Evolutionary conservation across 2,888 invertebrate genomes (phyloP).

Genomic region (Piscicola geometra): DNA sequence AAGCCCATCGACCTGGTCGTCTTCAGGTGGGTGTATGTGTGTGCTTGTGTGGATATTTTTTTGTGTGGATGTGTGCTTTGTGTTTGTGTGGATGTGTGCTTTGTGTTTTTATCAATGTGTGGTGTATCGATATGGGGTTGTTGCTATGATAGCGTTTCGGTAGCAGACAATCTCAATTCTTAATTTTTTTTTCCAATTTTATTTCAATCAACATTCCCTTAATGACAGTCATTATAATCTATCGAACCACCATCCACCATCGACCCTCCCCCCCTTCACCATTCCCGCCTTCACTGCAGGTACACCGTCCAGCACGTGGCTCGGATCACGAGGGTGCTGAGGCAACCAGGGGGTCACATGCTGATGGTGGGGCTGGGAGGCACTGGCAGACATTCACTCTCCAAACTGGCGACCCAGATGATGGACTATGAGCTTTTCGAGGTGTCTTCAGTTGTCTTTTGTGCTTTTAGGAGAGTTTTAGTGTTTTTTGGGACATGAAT

Average conservation of each 20-base stretch:
- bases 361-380: conserved; percentile 86
- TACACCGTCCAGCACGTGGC: conserved; percentile 60
- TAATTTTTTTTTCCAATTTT: too few relatives aligned
- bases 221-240: too few relatives aligned
- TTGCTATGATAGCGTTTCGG: too few relatives aligned
- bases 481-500: neutral
- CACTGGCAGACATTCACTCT: conserved; percentile 84
- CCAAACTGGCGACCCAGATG: conserved; percentile 83
- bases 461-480: neutral
- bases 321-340: conserved; percentile 68
- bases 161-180: too few relatives aligned
- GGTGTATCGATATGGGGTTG: neutral
- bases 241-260: too few relatives aligned
- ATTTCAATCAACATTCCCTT: too few relatives aligned
- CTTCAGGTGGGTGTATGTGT: conserved; percentile 50
- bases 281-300: conserved; percentile 57
- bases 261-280: too few relatives aligned
- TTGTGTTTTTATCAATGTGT: neutral
- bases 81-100: neutral
- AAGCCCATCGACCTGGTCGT: conserved; percentile 92
- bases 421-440: conserved; percentile 84
- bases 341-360: conserved; percentile 85
- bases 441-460: conserved; percentile 53
- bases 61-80: neutral
- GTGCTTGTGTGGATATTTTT: neutral